phyloP scores from a whole-genome alignment of 1,140 invertebrate genomes.

The Euura lappo region DNA sequence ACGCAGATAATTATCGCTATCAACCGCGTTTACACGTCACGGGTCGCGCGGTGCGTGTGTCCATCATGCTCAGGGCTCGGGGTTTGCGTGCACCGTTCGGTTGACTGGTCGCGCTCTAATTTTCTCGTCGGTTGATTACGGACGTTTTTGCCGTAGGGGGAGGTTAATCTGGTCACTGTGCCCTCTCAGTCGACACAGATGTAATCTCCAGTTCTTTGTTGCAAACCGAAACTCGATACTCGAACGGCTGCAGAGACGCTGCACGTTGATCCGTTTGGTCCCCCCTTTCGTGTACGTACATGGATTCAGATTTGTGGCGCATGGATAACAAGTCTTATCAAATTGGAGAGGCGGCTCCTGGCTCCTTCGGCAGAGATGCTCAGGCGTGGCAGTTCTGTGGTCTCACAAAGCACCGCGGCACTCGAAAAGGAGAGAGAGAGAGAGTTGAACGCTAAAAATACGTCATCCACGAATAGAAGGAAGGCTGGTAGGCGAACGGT shows the following conservation, averaged over 20 bases:
- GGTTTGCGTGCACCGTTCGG: not conserved
- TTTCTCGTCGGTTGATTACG: not conserved
- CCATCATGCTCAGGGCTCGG: not conserved
- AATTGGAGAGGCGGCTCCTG: not conserved
- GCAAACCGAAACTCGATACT: too few species aligned
- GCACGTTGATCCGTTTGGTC: not conserved
- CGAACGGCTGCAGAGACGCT: too few species aligned
- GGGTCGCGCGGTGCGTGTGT: not conserved
- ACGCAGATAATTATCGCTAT: too few species aligned
- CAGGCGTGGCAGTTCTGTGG: not conserved
- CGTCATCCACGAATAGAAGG: constrained; percentile 8
- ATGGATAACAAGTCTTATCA: not conserved
- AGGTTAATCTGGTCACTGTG: constrained; percentile 26
- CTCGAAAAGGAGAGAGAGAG: not conserved
- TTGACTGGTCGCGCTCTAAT: not conserved
- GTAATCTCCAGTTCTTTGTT: constrained; percentile 11
- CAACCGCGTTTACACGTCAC: too few species aligned
- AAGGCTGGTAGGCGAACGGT: not conserved
- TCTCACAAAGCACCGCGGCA: constrained; percentile 3
- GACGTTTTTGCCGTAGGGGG: not conserved
- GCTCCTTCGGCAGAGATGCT: not conserved
- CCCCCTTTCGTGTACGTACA: not conserved
- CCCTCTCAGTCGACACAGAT: constrained; percentile 9
- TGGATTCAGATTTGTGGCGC: not conserved
- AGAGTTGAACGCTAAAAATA: constrained; percentile 12